Conservation (phyloP, 1,140 invertebrate species). For the Drosophila albomicans region DNA sequence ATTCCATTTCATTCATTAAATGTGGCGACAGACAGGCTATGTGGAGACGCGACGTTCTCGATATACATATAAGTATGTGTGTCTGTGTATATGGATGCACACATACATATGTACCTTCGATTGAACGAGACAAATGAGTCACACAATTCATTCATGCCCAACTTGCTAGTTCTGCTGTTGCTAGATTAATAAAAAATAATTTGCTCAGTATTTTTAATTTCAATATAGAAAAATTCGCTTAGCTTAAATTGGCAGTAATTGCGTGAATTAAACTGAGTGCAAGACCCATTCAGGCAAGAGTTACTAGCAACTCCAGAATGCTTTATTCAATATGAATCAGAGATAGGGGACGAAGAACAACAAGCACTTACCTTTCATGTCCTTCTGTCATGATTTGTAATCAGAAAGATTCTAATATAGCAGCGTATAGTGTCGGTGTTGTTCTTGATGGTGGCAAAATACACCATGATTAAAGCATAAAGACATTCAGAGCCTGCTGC, state of each 20-base stretch:
- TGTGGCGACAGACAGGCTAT: slow-evolving; percentile 71
- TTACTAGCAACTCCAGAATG: slow-evolving; percentile 21
- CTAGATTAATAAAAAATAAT: slow-evolving; percentile 28
- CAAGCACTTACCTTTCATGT: slow-evolving; percentile 89
- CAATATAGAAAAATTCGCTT: slow-evolving; percentile 21
- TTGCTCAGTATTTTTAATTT: slow-evolving; percentile 32
- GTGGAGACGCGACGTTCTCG: slow-evolving; percentile 42
- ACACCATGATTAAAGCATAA: slow-evolving; percentile 89
- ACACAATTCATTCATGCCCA: slow-evolving; percentile 61
- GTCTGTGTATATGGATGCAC: background rate
- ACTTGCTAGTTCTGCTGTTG: slow-evolving; percentile 5
- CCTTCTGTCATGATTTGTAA: slow-evolving; percentile 91
- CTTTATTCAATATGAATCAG: slow-evolving; percentile 12
- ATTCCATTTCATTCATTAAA: slow-evolving; percentile 81
- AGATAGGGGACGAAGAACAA: background rate
- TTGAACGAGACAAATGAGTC: slow-evolving; percentile 51
- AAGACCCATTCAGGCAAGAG: slow-evolving; percentile 17
- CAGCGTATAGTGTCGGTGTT: slow-evolving; percentile 87
- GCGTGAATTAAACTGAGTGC: slow-evolving; percentile 35
- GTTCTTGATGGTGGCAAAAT: slow-evolving; percentile 86
- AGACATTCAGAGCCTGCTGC: slow-evolving; percentile 87
- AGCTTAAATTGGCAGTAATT: slow-evolving; percentile 44
- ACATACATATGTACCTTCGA: slow-evolving; percentile 20
- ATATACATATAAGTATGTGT: background rate
- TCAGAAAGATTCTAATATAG: slow-evolving; percentile 89